Evolutionary conservation across 2,113 vertebrate species (phyloP), one percentile per base, ranked within the genome.

Genomic region (Cyanoderma ruficeps): DNA sequence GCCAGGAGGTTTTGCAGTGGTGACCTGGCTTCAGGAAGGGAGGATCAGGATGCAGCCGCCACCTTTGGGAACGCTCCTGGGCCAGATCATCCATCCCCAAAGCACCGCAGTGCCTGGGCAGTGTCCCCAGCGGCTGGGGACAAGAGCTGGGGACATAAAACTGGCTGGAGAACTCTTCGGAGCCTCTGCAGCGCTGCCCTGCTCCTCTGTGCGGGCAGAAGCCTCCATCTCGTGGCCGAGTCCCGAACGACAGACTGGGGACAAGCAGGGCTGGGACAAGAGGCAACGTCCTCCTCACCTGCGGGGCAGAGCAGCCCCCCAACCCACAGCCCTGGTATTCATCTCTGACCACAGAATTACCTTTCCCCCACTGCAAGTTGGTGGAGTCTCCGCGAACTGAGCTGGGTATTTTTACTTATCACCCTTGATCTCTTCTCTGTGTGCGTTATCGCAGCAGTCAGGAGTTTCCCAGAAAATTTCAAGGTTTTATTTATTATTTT

Each of bases 221-320:
- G 96, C 89, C 95, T 96, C 98, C 97, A 97, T 75, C 98, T 97
- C 41, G 97, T 97, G 98, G 98, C 91, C 88, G 67, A 90, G 64
- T 3, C 7, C 55, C 55, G 83, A 96, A 97, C 28, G 52, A 68
- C 97, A 98, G 80, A 64, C 0, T 1, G n/a, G 47, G 94, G 56
- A 61, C 37, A 5, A 2, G 59, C 5, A 44, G 65, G 23, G 70
- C 21, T 4, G 3, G n/a, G 4, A 23, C 8, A 37, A 0, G 50
- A 44, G 79, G 10, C 44, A 6, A 0, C 1, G 42, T 19, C 76
- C 27, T 65, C 1, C 27, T 65, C 1, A 1, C 13, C 60, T 46
- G 16, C 1, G 15, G 14, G 65, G 5, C 67, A 25, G 35, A 1
- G 7, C 11, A 27, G 3, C 22, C 4, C 5, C n/a, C 2, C 30